Evolutionary conservation across 2,888 invertebrate genomes (phyloP), one percentile per base, ranked within the genome.

Genomic region (Stenolophus ochropezus): DNA sequence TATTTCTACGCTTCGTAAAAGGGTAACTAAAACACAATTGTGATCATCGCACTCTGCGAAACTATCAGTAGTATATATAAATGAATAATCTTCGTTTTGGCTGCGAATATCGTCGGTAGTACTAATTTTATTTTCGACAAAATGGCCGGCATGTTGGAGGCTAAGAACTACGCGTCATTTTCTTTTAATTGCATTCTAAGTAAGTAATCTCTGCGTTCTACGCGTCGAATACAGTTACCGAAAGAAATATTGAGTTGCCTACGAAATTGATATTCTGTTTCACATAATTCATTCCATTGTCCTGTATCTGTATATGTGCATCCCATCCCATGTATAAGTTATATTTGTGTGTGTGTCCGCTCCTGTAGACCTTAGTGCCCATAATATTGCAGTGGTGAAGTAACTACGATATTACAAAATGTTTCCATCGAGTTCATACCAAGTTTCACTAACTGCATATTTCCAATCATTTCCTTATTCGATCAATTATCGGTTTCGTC

Each of bases 1-100:
- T 80, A 73, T 80, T 71, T 86, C 87, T 84, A 83, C 87, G 86
- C 89, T 87, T 86, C 89, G 88, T 81, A 88, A 84, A 89, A 88
- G 88, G 89, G 89, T 89, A 89, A 89, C 89, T 89, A 89, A 88
- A 87, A 87, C 85, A 88, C 88, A 87, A 86, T 87, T 87, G 86
- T 87, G 87, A 88, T 85, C 88, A 87, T 86, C 87, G 88, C 86
- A 87, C 86, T 86, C 88, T 88, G 86, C 88, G 88, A 87, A 69
- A 85, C 65, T 81, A 82, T 75, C 77, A 82, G 82, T 82, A 82
- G 81, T 82, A 76, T 81, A 71, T 79, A 58, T 86, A 84, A 84
- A 83, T 85, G 84, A 74, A 83, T 84, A 84, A 85, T 87, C 86
- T 86, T 86, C 87, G 88, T 87, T 88, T 89, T 88, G 88, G 88